These are phyloP conservation scores for Larimichthys crocea DNA, from an alignment of 2,113 vertebrate genomes.

Conservation along the genomic window DNA sequence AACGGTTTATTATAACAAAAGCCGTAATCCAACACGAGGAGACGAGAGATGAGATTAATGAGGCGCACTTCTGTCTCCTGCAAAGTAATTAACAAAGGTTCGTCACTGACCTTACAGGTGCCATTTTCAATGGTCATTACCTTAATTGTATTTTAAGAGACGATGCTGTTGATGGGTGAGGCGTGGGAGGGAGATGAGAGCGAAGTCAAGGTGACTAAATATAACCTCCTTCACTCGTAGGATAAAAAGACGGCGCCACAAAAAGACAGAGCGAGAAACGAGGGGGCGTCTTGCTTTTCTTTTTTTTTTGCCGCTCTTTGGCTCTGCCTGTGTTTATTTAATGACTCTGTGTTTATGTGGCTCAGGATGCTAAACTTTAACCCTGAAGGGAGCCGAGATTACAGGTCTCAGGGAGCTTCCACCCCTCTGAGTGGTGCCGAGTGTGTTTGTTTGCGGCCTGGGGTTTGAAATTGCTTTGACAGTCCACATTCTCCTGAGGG, in stretches of 20 bases:
- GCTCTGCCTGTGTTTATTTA: constrained; percentile 7
- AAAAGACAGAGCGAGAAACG: background rate
- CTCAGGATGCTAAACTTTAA: constrained; percentile 49
- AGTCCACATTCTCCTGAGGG: constrained; percentile 42
- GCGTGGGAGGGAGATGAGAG: background rate
- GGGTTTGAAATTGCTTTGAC: constrained; percentile 56
- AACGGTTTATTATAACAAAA: background rate
- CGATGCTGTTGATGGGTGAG: background rate
- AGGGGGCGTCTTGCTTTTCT: background rate
- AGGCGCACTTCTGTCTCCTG: background rate
- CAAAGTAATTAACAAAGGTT: constrained; percentile 40
- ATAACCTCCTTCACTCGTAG: background rate
- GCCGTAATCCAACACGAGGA: background rate
- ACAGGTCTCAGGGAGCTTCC: background rate
- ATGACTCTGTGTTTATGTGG: constrained; percentile 39
- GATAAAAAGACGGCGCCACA: background rate
- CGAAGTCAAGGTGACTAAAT: constrained; percentile 29
- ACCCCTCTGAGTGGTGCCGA: background rate
- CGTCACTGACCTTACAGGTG: constrained; percentile 35
- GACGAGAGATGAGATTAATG: background rate
- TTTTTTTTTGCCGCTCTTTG: background rate
- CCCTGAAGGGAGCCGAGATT: constrained; percentile 48
- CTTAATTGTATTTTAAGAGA: constrained; percentile 55
- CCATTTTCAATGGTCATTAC: constrained; percentile 44
- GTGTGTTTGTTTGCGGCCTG: constrained; percentile 27